Percentiles rank a stretch among this genome's conserved stretches.
These are phyloP conservation scores for Callosobruchus maculatus DNA, from an alignment of 2,888 invertebrate genomes.

Conservation along the genomic window DNA sequence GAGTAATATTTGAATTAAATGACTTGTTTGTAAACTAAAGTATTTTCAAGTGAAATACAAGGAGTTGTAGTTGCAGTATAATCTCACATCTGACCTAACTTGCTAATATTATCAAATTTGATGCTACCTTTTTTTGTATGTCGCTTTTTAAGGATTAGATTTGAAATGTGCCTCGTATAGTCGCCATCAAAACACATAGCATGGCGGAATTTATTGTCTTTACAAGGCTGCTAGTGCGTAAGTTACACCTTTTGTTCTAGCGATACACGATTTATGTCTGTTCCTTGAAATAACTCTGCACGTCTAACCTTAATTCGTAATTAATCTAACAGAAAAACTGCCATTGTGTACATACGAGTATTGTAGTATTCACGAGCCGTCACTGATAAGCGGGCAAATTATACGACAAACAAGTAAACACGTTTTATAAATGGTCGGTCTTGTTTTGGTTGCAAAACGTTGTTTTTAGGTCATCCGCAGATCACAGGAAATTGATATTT, in stretches of 20 bases:
- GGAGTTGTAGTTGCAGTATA: too few relatives aligned
- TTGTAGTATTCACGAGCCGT: background rate
- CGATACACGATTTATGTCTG: background rate
- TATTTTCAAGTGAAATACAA: too few relatives aligned
- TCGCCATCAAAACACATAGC: too few relatives aligned
- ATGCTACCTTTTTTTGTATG: too few relatives aligned
- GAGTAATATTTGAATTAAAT: too few relatives aligned
- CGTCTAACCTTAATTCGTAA: background rate
- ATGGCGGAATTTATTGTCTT: background rate
- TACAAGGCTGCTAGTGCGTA: background rate
- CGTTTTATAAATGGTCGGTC: background rate
- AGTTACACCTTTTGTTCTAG: background rate
- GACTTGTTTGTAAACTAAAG: too few relatives aligned
- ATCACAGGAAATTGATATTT: background rate
- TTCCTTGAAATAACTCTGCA: background rate
- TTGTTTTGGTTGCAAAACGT: background rate
- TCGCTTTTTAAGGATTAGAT: too few relatives aligned
- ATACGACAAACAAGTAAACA: background rate
- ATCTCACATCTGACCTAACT: too few relatives aligned
- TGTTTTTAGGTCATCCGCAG: background rate
- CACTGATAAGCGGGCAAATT: background rate
- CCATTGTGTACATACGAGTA: background rate
- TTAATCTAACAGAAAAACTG: background rate
- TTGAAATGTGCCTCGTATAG: too few relatives aligned
- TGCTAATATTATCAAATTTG: too few relatives aligned